phyloP scores from a whole-genome alignment of 2,113 vertebrate genomes.

The Pygoscelis adeliae region DNA sequence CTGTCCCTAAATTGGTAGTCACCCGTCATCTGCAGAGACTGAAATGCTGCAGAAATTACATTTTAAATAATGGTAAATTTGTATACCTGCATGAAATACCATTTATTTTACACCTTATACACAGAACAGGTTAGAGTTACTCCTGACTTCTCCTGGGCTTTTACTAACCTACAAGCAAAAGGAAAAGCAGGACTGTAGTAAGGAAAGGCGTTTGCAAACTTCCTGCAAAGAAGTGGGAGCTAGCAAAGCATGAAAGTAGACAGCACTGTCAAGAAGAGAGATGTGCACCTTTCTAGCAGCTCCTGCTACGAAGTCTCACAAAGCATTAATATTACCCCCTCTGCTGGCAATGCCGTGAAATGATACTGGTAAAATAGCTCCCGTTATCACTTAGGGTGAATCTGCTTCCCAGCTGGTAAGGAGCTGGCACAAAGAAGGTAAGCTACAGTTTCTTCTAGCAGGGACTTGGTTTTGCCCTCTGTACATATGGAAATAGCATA shows the following conservation, averaged over 20 bases:
- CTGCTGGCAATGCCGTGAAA: not conserved
- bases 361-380: not conserved
- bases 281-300: not conserved
- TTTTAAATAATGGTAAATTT: not conserved
- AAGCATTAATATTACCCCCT: not conserved
- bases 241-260: not conserved
- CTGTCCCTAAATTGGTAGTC: not conserved
- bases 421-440: not conserved
- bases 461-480: not conserved
- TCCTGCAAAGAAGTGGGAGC: not conserved
- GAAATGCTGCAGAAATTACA: not conserved
- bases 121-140: not conserved
- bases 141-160: not conserved
- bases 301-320: not conserved
- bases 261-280: too few relatives aligned
- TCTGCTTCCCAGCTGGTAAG: not conserved
- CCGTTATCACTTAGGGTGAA: rapidly evolving
- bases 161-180: not conserved
- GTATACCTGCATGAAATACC: not conserved
- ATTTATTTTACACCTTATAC: not conserved
- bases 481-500: rapidly evolving
- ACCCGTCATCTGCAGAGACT: not conserved
- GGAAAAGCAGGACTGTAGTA: not conserved
- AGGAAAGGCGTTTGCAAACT: not conserved
- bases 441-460: not conserved